Base-by-base conservation (phyloP, 2,113 vertebrate genomes). In the Dromas ardeola region DNA sequence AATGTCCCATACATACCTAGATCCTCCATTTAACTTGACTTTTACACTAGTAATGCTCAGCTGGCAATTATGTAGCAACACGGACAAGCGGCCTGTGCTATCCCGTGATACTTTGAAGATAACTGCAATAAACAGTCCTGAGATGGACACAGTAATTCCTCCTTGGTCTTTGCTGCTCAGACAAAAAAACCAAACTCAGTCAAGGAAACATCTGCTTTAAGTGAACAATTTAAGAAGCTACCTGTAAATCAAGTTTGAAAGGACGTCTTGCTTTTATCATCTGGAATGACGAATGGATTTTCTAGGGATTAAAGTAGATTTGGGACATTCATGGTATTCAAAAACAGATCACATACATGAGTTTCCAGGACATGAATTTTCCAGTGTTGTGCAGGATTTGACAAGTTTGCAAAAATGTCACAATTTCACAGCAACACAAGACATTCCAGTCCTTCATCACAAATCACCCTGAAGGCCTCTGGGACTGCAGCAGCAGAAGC, bases 111-210 rank as follows among this genome's bases (percentile, higher is more conserved):
- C 71, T 83, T 84, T 8, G 29, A 98, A 36, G 52, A 90, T 15
- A 65, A 97, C 81, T 1, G 86, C 74, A 86, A 98, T 91, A 74
- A 96, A 98, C 45, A 97, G 42, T 55, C 86, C 97, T 22, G 96
- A 97, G 71, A 98, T 80, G 72, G 94, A 97, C 80, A 98, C 90
- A 32, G 95, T 69, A 45, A 97, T 95, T 89, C 65, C 78, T 88
- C 97, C 97, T 30, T 59, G 26, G 67, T 97, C 97, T 86, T 95
- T 95, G 43, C 97, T 98, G 74, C 87, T 72, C 1, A 17, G 90
- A 88, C 12, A 73, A 72, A 86, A 92, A 38, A 72, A 89, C 0
- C 36, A 45, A 81, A 47, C 16, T 94, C 34, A 25, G 66, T 11
- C 29, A 78, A 80, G 42, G 53, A 74, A 95, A 92, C 53, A 86